A percentile compares a stretch with the other conserved stretches of the same genome.
phyloP scores from a whole-genome alignment of 2,888 invertebrate species.

The Drosophila anceps region DNA sequence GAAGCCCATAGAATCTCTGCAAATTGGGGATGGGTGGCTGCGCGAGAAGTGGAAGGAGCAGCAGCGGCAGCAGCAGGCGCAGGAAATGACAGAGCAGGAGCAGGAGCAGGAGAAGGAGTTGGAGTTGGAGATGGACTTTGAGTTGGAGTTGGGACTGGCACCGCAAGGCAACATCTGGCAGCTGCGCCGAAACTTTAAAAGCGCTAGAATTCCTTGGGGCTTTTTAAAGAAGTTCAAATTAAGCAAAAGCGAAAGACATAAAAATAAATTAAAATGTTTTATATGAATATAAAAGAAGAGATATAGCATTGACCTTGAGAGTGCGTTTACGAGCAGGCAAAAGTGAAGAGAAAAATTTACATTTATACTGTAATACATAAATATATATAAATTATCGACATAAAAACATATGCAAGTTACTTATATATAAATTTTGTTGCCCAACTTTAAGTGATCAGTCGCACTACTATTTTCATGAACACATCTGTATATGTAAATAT shows the following conservation, averaged over 20 bases:
- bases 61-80: neutral
- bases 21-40: neutral
- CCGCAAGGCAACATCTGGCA: conserved; percentile 15
- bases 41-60: neutral
- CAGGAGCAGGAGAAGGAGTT: neutral
- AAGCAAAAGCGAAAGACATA: neutral
- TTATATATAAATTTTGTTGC: too few relatives aligned
- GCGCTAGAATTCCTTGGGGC: neutral
- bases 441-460: too few relatives aligned
- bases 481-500: neutral
- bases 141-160: neutral
- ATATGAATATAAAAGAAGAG: neutral
- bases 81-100: neutral
- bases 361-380: neutral
- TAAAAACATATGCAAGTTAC: too few relatives aligned
- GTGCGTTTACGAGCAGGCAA: too few relatives aligned
- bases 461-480: too few relatives aligned
- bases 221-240: neutral
- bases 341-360: neutral
- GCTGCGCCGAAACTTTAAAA: neutral
- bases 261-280: neutral
- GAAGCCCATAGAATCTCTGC: conserved; percentile 1
- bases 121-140: neutral
- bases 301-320: neutral
- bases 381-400: neutral